Evolutionary conservation across 2,888 invertebrate genomes (phyloP), one percentile per base, ranked within the genome.

Genomic region (Brachypterus glaber): DNA sequence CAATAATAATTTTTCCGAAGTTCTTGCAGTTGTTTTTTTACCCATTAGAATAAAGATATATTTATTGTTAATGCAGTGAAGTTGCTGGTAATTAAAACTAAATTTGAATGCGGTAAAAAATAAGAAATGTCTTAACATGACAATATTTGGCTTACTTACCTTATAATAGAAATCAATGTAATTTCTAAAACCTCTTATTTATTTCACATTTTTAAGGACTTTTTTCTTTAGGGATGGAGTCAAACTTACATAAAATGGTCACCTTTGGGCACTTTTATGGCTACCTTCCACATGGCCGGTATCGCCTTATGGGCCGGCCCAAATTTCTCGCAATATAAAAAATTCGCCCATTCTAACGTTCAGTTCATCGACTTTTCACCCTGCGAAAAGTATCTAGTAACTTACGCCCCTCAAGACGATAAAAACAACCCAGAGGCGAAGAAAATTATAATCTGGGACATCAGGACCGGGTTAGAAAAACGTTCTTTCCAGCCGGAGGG

Each of bases 261-360:
- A 1, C 97, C 97, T 0, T 70, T 92, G 25, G 98, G 98, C 30
- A 95, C 95, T 0, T 98, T 91, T 63, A 70, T 99, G 49, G 84
- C 95, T 1, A 97, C 98, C 0, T 92, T 96, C 70, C 98, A 99
- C 60, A 82, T 83, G 65, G 77, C 85, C 45, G 98, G 98, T 38
- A 91, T 97, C 33, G 93, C 91, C 0, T 71, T 99, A 30, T 98
- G 98, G 98, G 97, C 93, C 12, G 97, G 97, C 0, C 88, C 90
- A 15, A 81, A 82, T 54, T 97, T 92, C 68, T 76, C 79, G 1
- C 91, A 93, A 65, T 87, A 93, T 56, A 88, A 87, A 62, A 84
- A 87, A 59, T 97, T 96, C 64, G 79, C 78, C 40, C 96, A 93
- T 56, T 73, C 79, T 0, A 84, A 85, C 46, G 97, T 96, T 0